phyloP scores from a whole-genome alignment of 2,113 vertebrate species.

The Isichthys henryi region DNA sequence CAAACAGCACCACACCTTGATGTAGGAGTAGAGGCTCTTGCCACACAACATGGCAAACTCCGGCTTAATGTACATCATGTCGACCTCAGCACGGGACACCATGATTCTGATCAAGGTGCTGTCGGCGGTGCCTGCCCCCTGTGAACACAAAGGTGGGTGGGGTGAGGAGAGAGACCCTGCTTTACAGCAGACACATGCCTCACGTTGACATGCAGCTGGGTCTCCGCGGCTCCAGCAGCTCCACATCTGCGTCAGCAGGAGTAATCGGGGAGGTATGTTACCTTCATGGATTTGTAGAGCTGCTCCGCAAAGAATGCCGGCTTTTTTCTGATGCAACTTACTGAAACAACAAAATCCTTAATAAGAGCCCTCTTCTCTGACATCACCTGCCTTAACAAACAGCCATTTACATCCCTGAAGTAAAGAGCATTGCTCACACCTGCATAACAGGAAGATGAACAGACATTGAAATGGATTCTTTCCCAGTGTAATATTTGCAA shows the following conservation, averaged over 20 bases:
- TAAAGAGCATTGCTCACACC: not conserved
- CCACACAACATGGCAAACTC: conserved; percentile 80
- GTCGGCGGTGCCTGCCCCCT: conserved; percentile 93
- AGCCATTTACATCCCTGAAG: not conserved
- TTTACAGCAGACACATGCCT: not conserved
- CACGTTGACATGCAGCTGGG: not conserved
- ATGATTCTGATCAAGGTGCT: conserved; percentile 80
- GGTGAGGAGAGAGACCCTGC: not conserved
- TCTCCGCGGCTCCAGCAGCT: not conserved
- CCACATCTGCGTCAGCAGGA: too few species aligned
- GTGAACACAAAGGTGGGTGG: not conserved
- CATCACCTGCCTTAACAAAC: not conserved
- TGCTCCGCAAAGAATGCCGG: conserved; percentile 85
- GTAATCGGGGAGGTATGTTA: conserved; percentile 42
- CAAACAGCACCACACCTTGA: conserved; percentile 70
- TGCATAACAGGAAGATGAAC: not conserved
- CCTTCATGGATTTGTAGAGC: conserved; percentile 96
- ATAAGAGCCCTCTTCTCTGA: not conserved
- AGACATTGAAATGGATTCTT: not conserved
- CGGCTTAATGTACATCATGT: conserved; percentile 84
- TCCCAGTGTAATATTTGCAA: not conserved
- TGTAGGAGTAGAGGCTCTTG: conserved; percentile 88
- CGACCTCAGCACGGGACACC: conserved; percentile 82
- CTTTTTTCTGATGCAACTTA: conserved; percentile 74
- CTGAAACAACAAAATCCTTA: conserved; percentile 49